Base-by-base conservation (phyloP, 2,888 invertebrate genomes). In the Dexiosoma caninum region DNA sequence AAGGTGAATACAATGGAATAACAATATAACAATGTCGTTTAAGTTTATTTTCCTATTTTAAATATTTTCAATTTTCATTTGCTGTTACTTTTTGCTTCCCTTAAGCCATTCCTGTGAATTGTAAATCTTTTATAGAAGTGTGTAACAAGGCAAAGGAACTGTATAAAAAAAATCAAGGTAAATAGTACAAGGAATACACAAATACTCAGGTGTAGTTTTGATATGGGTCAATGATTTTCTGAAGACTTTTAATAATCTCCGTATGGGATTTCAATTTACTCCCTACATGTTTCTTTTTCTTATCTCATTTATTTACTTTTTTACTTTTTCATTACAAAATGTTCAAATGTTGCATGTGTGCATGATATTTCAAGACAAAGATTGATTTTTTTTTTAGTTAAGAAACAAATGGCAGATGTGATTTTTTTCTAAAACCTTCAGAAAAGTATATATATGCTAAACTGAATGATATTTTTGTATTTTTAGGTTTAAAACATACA, bases 171-270 rank as follows among this genome's bases (percentile, higher is more conserved):
- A 53, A 62, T 53, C 16, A 49, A 46, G 27, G 19, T 35, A 16
- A 46, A 53, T 16, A 14, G 10, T 1, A 2, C 16, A 21, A 2
- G 51, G 16, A 32, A 30, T 35, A 49, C 5, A 46, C 8, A 46
- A 40, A 49, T 70, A 46, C 77, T 57, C 70, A 77, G 70, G 57
- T 77, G 77, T 64, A 64, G 64, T 64, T 70, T 60, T 70, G 69
- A 67, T 72, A 72, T 60, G 76, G 80, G 72, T 81, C 76, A 81
- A 76, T 76, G 76, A 72, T 76, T 81, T 71, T 59, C 60, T 71
- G 71, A 75, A 76, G 80, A 76, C 75, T 72, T 67, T 60, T 76
- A 71, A 81, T 76, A 76, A 81, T 71, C 66, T 46, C 51, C 70
- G 72, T 69, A 72, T 76, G 76, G 46, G 71, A 81, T 62, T 66